A percentile compares a stretch with the other conserved stretches of the same genome.
Conservation (phyloP, 2,797 vertebrate species). For the Petrocephalus schoutedeni region DNA sequence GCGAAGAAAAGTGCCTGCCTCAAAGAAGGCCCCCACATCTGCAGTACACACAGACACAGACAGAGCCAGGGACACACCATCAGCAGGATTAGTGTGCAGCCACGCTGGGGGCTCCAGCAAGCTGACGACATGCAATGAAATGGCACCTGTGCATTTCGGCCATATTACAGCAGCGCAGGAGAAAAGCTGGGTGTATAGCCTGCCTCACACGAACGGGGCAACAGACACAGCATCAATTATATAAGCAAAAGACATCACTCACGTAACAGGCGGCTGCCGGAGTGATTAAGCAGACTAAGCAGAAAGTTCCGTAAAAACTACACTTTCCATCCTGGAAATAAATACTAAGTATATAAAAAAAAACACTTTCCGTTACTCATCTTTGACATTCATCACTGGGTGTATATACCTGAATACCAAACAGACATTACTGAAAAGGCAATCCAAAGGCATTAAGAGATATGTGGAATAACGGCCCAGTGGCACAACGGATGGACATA, state of each 20-base stretch:
- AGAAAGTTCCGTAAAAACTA: not conserved
- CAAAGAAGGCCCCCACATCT: slow-evolving; percentile 96
- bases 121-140: not conserved
- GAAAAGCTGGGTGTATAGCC: not conserved
- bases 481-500: not conserved
- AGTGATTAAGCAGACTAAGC: not conserved
- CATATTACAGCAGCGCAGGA: not conserved
- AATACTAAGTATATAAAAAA: not conserved
- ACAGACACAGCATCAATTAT: not conserved
- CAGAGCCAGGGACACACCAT: not conserved
- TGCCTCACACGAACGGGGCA: not conserved
- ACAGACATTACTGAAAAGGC: not conserved
- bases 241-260: not conserved
- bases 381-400: not conserved
- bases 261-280: not conserved
- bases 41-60: not conserved
- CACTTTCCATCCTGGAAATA: not conserved
- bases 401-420: not conserved
- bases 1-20: slow-evolving; percentile 85
- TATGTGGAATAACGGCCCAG: not conserved
- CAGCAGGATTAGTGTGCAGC: not conserved
- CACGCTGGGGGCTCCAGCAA: not conserved
- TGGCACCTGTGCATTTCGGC: not conserved
- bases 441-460: not conserved
- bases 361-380: not conserved